These are phyloP conservation scores for Lepidurus apus DNA, from an alignment of 1,140 invertebrate species.

Conservation along the genomic window DNA sequence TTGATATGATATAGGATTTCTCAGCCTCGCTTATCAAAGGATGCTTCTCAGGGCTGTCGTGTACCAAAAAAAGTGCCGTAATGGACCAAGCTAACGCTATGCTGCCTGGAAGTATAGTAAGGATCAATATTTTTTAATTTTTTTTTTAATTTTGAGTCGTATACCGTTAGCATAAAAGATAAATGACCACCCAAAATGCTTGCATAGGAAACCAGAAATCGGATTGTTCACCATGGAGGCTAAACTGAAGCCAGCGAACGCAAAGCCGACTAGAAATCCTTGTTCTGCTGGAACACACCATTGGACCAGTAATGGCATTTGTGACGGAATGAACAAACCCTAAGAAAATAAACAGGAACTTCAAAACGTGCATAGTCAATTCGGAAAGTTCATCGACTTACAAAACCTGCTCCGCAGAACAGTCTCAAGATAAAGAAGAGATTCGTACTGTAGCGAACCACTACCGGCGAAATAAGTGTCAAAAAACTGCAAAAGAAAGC, in stretches of 20 bases:
- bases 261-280: conserved; percentile 40
- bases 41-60: conserved; percentile 39
- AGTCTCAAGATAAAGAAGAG: background rate
- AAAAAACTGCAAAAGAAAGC: background rate
- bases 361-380: background rate
- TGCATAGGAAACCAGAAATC: conserved; percentile 45
- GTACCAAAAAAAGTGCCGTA: conserved; percentile 47
- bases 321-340: conserved; percentile 53
- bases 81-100: conserved; percentile 46
- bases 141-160: background rate
- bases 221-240: conserved; percentile 45
- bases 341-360: conserved; percentile 37
- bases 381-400: background rate
- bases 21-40: background rate
- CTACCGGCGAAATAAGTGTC: background rate
- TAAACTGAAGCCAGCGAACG: conserved; percentile 45
- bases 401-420: background rate
- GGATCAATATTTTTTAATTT: no score
- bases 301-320: conserved; percentile 51
- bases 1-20: background rate
- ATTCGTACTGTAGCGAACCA: background rate
- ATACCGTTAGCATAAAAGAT: conserved; percentile 45
- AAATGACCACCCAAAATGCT: conserved; percentile 46
- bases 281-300: conserved; percentile 44
- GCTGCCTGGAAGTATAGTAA: conserved; percentile 35